These are phyloP conservation scores for Pachymerium ferrugineum DNA, from an alignment of 2,888 invertebrate species.

Conservation along the genomic window DNA sequence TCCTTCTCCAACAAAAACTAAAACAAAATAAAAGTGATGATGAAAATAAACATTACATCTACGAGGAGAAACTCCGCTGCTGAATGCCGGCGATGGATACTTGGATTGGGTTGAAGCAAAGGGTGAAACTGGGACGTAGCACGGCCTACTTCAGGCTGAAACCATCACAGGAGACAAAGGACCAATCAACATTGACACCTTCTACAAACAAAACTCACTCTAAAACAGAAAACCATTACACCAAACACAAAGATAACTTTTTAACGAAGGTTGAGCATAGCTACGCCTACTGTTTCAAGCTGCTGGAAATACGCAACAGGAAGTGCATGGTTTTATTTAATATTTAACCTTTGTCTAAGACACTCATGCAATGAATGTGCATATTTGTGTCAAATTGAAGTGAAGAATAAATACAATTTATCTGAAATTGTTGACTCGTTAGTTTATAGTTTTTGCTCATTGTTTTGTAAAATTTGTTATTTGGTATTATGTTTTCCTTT, in stretches of 20 bases:
- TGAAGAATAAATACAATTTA: too few species aligned
- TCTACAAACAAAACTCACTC: constrained; percentile 21
- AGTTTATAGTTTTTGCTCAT: too few species aligned
- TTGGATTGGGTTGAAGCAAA: constrained; percentile 10
- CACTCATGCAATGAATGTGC: too few species aligned
- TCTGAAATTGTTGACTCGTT: too few species aligned
- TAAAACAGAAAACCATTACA: constrained; percentile 25
- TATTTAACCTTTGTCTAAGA: too few species aligned
- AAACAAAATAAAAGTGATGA: neutral
- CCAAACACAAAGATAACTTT: constrained; percentile 11
- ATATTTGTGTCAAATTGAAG: too few species aligned
- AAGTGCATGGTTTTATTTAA: too few species aligned
- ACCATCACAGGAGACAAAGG: constrained; percentile 27
- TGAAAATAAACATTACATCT: constrained; percentile 30
- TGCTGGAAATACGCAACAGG: neutral
- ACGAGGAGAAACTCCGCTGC: constrained; percentile 33
- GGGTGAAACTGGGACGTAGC: constrained; percentile 26
- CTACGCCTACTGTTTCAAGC: constrained; percentile 3
- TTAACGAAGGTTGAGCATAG: neutral
- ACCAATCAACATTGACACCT: constrained; percentile 27
- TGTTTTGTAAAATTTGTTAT: too few species aligned
- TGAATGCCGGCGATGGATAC: constrained; percentile 31
- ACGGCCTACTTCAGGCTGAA: constrained; percentile 25
- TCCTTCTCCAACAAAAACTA: neutral
- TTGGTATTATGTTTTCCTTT: too few species aligned